phyloP scores from a whole-genome alignment of 2,888 invertebrate species.

The Torymus aiolomorphi region DNA sequence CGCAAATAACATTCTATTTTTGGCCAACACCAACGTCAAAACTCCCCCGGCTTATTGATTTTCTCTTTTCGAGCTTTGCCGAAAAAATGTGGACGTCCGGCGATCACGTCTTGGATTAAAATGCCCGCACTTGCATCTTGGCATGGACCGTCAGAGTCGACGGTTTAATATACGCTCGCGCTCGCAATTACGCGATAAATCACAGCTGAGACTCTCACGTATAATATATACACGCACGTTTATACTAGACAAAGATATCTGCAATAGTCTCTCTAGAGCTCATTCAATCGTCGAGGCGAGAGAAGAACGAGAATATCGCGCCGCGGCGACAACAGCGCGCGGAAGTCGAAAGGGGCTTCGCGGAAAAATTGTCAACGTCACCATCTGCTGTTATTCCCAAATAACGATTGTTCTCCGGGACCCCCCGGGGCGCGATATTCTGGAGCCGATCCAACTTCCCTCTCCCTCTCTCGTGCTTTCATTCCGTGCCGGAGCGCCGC shows the following conservation, averaged over 20 bases:
- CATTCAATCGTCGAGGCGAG: too few relatives aligned
- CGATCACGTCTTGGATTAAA: constrained; percentile 40
- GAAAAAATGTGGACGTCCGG: not conserved
- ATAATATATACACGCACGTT: too few relatives aligned
- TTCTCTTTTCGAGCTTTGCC: not conserved
- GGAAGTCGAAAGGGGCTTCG: not conserved
- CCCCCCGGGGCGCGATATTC: constrained; percentile 40
- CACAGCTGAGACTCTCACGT: not conserved
- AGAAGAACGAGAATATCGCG: not conserved
- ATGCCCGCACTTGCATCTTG: constrained; percentile 28
- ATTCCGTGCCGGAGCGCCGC: not conserved
- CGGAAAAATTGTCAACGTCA: constrained; percentile 48
- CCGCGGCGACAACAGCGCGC: not conserved
- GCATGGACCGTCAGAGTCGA: constrained; percentile 22
- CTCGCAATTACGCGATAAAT: not conserved
- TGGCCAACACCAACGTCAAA: too few relatives aligned
- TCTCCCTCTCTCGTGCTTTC: not conserved
- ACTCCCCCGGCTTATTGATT: constrained; percentile 27
- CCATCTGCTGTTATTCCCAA: constrained; percentile 53
- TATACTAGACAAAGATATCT: too few relatives aligned
- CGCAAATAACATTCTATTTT: constrained; percentile 24
- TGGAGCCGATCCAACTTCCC: constrained; percentile 52
- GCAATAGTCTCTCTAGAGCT: too few relatives aligned
- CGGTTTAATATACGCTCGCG: constrained; percentile 22
- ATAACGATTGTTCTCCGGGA: constrained; percentile 54